Evolutionary conservation across 2,888 invertebrate genomes (phyloP).

Genomic region (Podotricha telesiphe): DNA sequence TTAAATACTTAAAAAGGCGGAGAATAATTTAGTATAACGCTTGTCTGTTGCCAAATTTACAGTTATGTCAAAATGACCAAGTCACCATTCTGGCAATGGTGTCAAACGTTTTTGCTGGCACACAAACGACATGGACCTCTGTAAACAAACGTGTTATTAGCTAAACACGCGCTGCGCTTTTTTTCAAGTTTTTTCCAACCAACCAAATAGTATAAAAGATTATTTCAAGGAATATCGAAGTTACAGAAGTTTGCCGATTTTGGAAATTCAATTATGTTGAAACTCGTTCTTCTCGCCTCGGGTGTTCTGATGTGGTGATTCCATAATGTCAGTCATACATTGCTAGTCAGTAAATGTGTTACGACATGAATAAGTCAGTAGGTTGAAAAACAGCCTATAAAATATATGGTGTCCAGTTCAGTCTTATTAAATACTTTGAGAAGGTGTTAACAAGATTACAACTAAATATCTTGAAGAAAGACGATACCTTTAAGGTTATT

Average conservation of each 20-base stretch:
- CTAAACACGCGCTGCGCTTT: constrained; percentile 41
- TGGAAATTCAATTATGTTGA: constrained; percentile 60
- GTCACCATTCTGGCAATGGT: constrained; percentile 43
- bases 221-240: constrained; percentile 46
- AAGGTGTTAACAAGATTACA: constrained; percentile 42
- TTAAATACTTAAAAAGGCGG: constrained; percentile 35
- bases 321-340: constrained; percentile 65
- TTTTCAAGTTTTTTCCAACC: constrained; percentile 44
- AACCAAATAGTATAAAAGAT: constrained; percentile 42
- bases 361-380: constrained; percentile 60
- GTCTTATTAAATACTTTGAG: constrained; percentile 46
- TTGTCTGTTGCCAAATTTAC: constrained; percentile 25
- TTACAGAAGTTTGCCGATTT: constrained; percentile 52
- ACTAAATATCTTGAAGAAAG: constrained; percentile 13
- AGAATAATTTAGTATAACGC: constrained; percentile 40
- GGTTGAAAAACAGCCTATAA: constrained; percentile 47
- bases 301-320: constrained; percentile 64
- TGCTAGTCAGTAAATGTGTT: constrained; percentile 62
- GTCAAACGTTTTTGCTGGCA: constrained; percentile 44
- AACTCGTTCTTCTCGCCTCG: constrained; percentile 55
- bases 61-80: constrained; percentile 31
- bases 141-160: constrained; percentile 67
- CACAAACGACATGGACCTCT: constrained; percentile 57
- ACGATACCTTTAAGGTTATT: constrained; percentile 23
- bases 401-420: constrained; percentile 41